phyloP scores from a whole-genome alignment of 2,113 vertebrate species.

The Nothobranchius kuhntae region DNA sequence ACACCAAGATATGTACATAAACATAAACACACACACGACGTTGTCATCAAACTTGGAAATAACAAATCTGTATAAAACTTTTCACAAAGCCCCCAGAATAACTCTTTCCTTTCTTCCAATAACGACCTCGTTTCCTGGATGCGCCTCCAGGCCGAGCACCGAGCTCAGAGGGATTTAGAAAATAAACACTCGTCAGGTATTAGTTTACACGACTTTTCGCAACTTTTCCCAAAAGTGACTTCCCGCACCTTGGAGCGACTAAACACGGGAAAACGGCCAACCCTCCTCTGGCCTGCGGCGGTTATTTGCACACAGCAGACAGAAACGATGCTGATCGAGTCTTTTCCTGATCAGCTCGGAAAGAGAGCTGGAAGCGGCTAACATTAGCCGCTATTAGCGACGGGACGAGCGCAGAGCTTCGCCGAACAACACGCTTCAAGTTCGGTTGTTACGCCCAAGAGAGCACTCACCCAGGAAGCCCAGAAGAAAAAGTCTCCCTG shows the following conservation, averaged over 20 bases:
- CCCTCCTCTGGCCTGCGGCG: too few relatives aligned
- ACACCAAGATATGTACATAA: too few relatives aligned
- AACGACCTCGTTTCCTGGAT: too few relatives aligned
- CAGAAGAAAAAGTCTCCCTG: neutral
- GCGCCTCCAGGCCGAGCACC: too few relatives aligned
- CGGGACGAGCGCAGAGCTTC: constrained; percentile 29
- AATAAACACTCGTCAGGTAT: neutral
- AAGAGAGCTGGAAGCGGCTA: constrained; percentile 37
- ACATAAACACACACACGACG: too few relatives aligned
- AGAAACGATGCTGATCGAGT: neutral
- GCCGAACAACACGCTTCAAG: constrained; percentile 10
- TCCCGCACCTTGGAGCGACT: fast-evolving
- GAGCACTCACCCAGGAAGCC: constrained; percentile 49
- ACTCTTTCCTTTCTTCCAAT: too few relatives aligned
- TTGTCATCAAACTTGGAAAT: too few relatives aligned
- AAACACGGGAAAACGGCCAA: neutral
- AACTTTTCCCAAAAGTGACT: constrained; percentile 30
- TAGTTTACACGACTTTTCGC: neutral
- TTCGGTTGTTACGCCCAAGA: neutral
- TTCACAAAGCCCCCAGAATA: too few relatives aligned
- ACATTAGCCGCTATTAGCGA: constrained; percentile 62
- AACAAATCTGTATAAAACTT: too few relatives aligned
- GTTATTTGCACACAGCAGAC: neutral
- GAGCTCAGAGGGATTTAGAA: constrained; percentile 27
- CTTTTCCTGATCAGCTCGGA: neutral